phyloP scores from a whole-genome alignment of 2,888 invertebrate species.

The Epirrita christyi region DNA sequence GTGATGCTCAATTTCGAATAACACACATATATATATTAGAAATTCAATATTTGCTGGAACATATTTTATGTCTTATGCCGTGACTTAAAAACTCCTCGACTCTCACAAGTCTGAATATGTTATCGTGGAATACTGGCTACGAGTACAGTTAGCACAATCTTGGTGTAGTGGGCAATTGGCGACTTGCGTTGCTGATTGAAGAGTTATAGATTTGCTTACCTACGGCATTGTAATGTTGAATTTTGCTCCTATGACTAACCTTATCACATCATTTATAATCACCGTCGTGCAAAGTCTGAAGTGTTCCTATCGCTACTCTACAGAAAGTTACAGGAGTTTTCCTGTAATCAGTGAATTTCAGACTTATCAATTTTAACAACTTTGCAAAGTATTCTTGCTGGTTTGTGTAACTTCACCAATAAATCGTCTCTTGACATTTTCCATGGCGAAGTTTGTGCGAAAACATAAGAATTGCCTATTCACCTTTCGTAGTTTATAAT shows the following conservation, averaged over 20 bases:
- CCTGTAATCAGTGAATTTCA: slow-evolving; percentile 33
- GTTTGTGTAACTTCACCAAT: slow-evolving; percentile 34
- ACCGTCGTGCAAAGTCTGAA: slow-evolving; percentile 14
- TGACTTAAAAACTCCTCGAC: too few relatives aligned
- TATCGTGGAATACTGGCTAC: too few relatives aligned
- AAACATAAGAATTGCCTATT: slow-evolving; percentile 18
- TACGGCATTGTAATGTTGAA: slow-evolving; percentile 4
- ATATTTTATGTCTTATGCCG: too few relatives aligned
- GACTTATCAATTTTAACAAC: slow-evolving; percentile 38
- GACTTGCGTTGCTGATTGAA: slow-evolving; percentile 4
- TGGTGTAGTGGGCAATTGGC: too few relatives aligned
- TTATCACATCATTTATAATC: background rate
- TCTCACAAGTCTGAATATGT: too few relatives aligned
- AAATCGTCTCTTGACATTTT: slow-evolving; percentile 32
- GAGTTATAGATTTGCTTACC: background rate
- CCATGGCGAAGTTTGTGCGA: slow-evolving; percentile 11
- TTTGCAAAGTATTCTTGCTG: slow-evolving; percentile 30
- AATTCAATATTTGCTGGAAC: too few relatives aligned
- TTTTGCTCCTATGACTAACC: background rate
- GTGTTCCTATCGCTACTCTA: slow-evolving; percentile 6
- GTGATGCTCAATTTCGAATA: slow-evolving; percentile 8
- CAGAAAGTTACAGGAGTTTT: slow-evolving; percentile 23
- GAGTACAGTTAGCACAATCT: too few relatives aligned
- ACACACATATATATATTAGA: background rate
- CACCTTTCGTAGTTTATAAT: slow-evolving; percentile 11